Evolutionary conservation across 2,113 vertebrate genomes (phyloP).

Genomic region (Chelonoidis abingdonii): DNA sequence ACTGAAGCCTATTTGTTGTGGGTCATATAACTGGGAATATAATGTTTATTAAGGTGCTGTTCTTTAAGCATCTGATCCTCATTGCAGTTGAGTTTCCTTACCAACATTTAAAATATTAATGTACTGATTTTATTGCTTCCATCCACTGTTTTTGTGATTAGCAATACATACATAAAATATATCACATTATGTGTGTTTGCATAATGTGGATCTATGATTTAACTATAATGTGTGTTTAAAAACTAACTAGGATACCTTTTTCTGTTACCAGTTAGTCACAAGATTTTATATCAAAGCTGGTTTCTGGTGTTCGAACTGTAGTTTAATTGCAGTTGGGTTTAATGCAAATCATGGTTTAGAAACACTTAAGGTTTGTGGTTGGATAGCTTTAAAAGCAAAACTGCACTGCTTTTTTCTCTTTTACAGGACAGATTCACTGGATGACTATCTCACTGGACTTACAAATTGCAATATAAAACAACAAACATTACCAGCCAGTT

Average conservation of each 20-base stretch:
- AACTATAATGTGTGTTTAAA: neutral
- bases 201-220: neutral
- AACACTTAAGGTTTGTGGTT: neutral
- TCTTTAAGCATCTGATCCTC: constrained; percentile 62
- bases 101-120: constrained; percentile 63
- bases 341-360: neutral
- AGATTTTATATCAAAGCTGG: neutral
- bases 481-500: neutral
- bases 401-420: neutral
- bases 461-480: neutral
- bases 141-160: constrained; percentile 18
- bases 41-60: constrained; percentile 71
- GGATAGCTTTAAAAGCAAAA: neutral
- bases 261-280: neutral
- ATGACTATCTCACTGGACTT: neutral
- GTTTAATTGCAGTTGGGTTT: neutral
- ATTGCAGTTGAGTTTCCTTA: neutral
- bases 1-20: constrained; percentile 61
- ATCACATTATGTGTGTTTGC: neutral
- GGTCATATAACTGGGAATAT: constrained; percentile 69
- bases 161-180: constrained; percentile 28
- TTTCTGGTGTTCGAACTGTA: neutral
- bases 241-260: neutral
- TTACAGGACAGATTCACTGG: neutral
- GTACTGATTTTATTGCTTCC: constrained; percentile 38